Percentiles rank a stretch among this genome's conserved stretches.
Evolutionary conservation across 2,888 invertebrate genomes (phyloP).

Genomic region (Toxonevra muliebris): DNA sequence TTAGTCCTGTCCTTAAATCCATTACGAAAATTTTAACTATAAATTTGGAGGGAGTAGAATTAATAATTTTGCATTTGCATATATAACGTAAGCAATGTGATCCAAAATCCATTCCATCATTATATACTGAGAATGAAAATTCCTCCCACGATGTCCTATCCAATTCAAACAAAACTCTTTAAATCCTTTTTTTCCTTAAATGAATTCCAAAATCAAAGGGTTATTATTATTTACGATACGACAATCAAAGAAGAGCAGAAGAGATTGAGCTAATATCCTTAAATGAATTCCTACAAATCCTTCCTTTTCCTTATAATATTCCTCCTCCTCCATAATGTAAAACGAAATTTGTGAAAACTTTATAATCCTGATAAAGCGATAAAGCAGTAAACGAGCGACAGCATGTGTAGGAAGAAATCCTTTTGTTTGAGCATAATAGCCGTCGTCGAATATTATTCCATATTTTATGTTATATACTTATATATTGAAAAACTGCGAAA

Average conservation of each 20-base stretch:
- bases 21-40: neutral
- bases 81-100: neutral
- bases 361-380: too few species aligned
- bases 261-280: constrained; percentile 27
- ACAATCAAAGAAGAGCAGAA: constrained; percentile 8
- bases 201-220: neutral
- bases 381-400: too few species aligned
- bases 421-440: too few species aligned
- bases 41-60: neutral
- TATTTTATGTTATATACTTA: too few species aligned
- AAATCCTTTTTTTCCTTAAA: neutral
- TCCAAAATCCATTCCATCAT: constrained; percentile 6
- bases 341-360: too few species aligned
- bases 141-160: constrained; percentile 41
- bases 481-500: too few species aligned
- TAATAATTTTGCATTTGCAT: constrained; percentile 2
- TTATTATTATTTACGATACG: neutral
- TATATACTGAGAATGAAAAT: constrained; percentile 23
- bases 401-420: too few species aligned
- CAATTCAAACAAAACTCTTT: constrained; percentile 22
- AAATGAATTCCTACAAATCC: neutral
- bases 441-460: too few species aligned
- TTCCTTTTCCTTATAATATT: constrained; percentile 1
- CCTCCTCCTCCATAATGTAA: neutral
- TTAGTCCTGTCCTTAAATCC: neutral